These are phyloP conservation scores for Saiga tatarica DNA, from an alignment of 2,113 vertebrate species.

Conservation along the genomic window DNA sequence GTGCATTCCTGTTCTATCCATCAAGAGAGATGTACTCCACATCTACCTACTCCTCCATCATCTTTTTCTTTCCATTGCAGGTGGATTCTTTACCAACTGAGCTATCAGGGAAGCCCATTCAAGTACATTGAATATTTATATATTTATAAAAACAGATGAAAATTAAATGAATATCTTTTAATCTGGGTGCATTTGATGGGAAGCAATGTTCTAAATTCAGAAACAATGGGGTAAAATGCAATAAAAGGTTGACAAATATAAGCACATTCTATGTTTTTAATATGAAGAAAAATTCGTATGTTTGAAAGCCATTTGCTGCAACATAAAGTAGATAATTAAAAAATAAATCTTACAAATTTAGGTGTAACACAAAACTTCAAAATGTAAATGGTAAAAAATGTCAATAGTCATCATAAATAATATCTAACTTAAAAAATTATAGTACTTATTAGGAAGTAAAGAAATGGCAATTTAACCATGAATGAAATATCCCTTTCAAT, in stretches of 20 bases:
- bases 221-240: not conserved
- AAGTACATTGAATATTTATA: not conserved
- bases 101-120: not conserved
- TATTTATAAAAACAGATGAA: not conserved
- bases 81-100: not conserved
- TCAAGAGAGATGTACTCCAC: not conserved
- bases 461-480: not conserved
- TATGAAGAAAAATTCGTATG: not conserved
- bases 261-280: not conserved
- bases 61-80: not conserved
- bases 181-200: fast-evolving
- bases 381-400: not conserved
- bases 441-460: not conserved
- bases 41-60: not conserved
- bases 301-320: not conserved
- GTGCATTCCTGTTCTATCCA: not conserved
- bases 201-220: not conserved
- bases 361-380: not conserved
- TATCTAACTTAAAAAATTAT: not conserved
- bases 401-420: not conserved
- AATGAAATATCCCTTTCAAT: not conserved
- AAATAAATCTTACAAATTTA: not conserved
- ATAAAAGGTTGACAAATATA: not conserved
- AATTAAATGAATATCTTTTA: not conserved
- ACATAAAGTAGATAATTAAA: not conserved